Conservation (phyloP, 1,140 invertebrate species). For the Xylocopa sonorina region DNA sequence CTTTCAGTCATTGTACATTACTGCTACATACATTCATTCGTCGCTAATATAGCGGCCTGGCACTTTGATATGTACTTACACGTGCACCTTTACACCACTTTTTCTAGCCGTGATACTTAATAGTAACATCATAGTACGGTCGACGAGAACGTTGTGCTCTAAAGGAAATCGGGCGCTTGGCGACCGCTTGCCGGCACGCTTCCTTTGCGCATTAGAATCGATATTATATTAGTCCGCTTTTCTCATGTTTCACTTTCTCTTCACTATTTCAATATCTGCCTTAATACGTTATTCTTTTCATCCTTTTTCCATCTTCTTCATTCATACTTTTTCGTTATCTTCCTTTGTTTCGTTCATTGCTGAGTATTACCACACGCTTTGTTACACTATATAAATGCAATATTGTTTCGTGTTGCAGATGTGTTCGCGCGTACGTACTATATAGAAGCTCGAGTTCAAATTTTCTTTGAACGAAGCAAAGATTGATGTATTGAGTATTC, state of each 20-base stretch:
- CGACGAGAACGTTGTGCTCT: too few species aligned
- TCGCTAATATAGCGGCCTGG: too few species aligned
- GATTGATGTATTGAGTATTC: too few species aligned
- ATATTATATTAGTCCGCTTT: slow-evolving; percentile 15
- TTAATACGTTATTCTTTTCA: background rate
- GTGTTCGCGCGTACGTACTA: too few species aligned
- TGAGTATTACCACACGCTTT: background rate
- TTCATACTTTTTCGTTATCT: background rate
- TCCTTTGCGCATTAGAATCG: slow-evolving; percentile 15
- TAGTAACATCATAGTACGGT: background rate
- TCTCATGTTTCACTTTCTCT: background rate
- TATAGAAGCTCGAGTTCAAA: background rate
- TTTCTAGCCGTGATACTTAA: background rate
- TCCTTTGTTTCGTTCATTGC: background rate
- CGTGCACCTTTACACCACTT: background rate
- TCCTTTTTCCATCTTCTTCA: too few species aligned
- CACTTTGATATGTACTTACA: too few species aligned
- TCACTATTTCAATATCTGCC: background rate
- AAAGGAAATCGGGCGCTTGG: background rate
- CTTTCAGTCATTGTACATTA: too few species aligned
- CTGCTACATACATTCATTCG: too few species aligned
- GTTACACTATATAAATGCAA: background rate
- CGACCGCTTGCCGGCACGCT: slow-evolving; percentile 37
- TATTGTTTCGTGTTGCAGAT: background rate
- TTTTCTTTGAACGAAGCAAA: background rate